A percentile compares a stretch with the other conserved stretches of the same genome.
phyloP scores from a whole-genome alignment of 2,888 invertebrate genomes.

The Apeira syringaria region DNA sequence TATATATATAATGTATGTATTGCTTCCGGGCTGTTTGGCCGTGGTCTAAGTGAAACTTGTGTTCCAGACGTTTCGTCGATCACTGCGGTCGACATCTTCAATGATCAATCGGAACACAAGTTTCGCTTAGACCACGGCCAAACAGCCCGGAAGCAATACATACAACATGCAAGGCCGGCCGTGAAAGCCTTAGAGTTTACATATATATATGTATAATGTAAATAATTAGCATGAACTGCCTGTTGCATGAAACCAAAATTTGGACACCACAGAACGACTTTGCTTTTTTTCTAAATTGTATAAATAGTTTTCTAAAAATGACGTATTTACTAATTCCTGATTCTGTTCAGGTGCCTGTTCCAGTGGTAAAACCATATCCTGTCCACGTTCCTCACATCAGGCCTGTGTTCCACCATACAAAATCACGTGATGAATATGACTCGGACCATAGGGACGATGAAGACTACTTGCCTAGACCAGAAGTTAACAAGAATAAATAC shows the following conservation, averaged over 20 bases:
- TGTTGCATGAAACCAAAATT: conserved; percentile 25
- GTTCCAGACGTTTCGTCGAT: too few relatives aligned
- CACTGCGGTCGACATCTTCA: too few relatives aligned
- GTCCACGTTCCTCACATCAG: conserved; percentile 87
- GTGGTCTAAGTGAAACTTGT: too few relatives aligned
- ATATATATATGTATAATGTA: too few relatives aligned
- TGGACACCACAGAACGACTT: conserved; percentile 2
- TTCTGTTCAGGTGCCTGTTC: conserved; percentile 83
- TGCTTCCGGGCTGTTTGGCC: too few relatives aligned
- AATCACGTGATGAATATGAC: conserved; percentile 57
- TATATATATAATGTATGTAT: too few relatives aligned
- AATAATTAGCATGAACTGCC: conserved; percentile 29
- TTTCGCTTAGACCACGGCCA: too few relatives aligned
- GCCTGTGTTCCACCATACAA: conserved; percentile 78
- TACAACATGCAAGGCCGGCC: too few relatives aligned
- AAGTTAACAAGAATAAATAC: conserved; percentile 49
- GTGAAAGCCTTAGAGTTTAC: too few relatives aligned
- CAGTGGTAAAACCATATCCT: conserved; percentile 89
- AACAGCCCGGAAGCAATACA: too few relatives aligned
- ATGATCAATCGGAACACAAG: too few relatives aligned
- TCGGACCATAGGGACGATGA: conserved; percentile 50
- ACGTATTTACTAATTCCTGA: background rate
- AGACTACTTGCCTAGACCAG: conserved; percentile 58
- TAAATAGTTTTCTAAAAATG: background rate
- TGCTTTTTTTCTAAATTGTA: too few relatives aligned